phyloP scores from a whole-genome alignment of 2,797 vertebrate species.

The Hephaestus fuliginosus region DNA sequence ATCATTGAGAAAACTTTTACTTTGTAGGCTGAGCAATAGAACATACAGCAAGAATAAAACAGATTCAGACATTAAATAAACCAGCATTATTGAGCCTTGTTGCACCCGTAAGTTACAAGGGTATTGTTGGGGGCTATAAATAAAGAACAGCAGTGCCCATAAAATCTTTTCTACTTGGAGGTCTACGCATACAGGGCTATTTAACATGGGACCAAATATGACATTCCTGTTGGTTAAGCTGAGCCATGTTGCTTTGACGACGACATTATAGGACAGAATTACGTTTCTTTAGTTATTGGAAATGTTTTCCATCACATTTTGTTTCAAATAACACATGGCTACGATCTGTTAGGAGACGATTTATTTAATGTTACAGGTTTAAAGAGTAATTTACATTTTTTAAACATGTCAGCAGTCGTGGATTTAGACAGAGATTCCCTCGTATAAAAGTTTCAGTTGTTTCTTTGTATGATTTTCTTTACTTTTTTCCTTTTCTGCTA shows the following conservation, averaged over 20 bases:
- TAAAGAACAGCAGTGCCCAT: constrained; percentile 34
- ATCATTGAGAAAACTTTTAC: constrained; percentile 61
- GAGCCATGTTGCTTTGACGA: constrained; percentile 62
- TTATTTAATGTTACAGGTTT: constrained; percentile 38
- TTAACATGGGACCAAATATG: constrained; percentile 83
- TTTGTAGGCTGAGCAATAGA: constrained; percentile 87
- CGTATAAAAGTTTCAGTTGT: neutral
- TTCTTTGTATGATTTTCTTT: constrained; percentile 22
- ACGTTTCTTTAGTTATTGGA: constrained; percentile 16
- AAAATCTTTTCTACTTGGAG: constrained; percentile 58
- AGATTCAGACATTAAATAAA: constrained; percentile 52
- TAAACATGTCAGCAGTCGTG: constrained; percentile 2
- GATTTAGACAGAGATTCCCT: constrained; percentile 1
- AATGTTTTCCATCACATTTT: neutral
- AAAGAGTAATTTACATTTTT: constrained; percentile 8
- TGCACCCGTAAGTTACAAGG: constrained; percentile 29
- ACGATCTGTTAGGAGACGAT: constrained; percentile 2
- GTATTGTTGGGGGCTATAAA: constrained; percentile 27
- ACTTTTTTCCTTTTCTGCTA: constrained; percentile 1
- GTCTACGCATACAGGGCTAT: constrained; percentile 71
- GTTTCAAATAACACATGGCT: neutral
- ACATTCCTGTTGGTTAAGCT: constrained; percentile 81
- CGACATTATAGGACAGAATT: constrained; percentile 31
- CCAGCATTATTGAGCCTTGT: constrained; percentile 75
- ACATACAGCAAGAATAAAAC: constrained; percentile 45